phyloP scores from a whole-genome alignment of 2,888 invertebrate genomes.

The Tinea trinotella region DNA sequence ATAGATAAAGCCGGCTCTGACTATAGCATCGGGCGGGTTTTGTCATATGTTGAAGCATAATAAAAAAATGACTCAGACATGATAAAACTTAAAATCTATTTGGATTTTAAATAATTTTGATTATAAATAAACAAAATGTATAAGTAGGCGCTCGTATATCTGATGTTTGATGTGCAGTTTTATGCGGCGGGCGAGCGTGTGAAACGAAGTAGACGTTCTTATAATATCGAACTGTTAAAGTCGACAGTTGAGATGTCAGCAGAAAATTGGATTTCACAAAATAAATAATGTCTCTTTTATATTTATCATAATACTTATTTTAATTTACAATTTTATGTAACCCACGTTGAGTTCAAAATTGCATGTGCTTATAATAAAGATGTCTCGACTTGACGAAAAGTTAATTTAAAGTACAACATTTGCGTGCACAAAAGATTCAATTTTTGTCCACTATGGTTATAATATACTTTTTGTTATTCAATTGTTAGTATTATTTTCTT shows the following conservation, averaged over 20 bases:
- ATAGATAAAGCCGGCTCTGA: too few relatives aligned
- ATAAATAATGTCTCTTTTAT: conserved; percentile 66
- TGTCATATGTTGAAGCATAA: too few relatives aligned
- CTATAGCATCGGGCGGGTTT: too few relatives aligned
- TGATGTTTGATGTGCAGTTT: neutral
- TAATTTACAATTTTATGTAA: conserved; percentile 8
- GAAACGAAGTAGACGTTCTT: conserved; percentile 59
- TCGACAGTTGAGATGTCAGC: conserved; percentile 71
- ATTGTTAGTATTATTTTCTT: conserved; percentile 35
- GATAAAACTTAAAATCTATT: too few relatives aligned
- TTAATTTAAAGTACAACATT: conserved; percentile 62
- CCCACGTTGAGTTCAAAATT: conserved; percentile 8
- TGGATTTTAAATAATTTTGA: too few relatives aligned
- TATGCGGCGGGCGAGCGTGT: conserved; percentile 37
- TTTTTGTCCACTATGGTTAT: conserved; percentile 48
- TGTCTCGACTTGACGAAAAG: conserved; percentile 46
- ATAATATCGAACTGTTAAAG: conserved; percentile 63
- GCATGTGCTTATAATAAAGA: conserved; percentile 5
- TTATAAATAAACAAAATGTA: too few relatives aligned
- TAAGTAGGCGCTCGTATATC: too few relatives aligned
- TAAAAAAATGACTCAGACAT: too few relatives aligned
- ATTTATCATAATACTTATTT: neutral
- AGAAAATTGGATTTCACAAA: conserved; percentile 72
- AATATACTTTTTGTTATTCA: conserved; percentile 37
- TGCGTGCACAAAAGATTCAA: conserved; percentile 53